Evolutionary conservation across 2,888 invertebrate genomes (phyloP).

Genomic region (Dryobota labecula): DNA sequence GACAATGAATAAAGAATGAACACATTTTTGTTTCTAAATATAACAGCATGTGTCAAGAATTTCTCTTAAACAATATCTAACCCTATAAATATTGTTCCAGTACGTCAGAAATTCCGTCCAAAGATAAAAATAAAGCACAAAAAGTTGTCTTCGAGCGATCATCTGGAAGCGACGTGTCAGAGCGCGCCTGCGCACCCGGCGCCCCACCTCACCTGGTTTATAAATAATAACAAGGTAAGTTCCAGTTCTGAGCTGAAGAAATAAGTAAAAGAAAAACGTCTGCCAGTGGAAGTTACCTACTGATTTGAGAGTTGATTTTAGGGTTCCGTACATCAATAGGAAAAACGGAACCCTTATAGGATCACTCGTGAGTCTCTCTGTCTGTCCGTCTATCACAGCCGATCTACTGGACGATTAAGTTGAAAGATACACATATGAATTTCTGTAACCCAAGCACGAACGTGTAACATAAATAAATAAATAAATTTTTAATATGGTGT

Average conservation of each 20-base stretch:
- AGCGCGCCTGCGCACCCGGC: slow-evolving; percentile 93
- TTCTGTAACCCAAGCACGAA: too few species aligned
- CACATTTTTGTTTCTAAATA: background rate
- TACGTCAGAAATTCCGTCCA: slow-evolving; percentile 93
- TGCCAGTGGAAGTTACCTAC: background rate
- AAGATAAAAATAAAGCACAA: slow-evolving; percentile 93
- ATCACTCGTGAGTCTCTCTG: too few species aligned
- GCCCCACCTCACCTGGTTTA: slow-evolving; percentile 94
- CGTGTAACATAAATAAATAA: too few species aligned
- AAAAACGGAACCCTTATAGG: too few species aligned
- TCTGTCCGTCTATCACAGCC: too few species aligned
- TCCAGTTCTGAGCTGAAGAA: background rate
- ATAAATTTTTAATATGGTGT: too few species aligned
- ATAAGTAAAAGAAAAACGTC: background rate
- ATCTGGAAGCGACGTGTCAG: slow-evolving; percentile 93
- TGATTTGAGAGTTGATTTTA: background rate
- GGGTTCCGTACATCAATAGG: too few species aligned
- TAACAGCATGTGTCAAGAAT: background rate
- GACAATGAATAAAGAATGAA: background rate
- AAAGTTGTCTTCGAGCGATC: slow-evolving; percentile 92
- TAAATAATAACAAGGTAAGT: slow-evolving; percentile 93
- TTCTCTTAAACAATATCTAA: slow-evolving; percentile 4
- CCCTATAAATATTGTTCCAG: slow-evolving; percentile 76
- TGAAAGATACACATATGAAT: too few species aligned
- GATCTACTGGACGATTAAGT: too few species aligned